A percentile compares a stretch with the other conserved stretches of the same genome.
phyloP scores from a whole-genome alignment of 1,140 invertebrate species.

The Achroia grisella region DNA sequence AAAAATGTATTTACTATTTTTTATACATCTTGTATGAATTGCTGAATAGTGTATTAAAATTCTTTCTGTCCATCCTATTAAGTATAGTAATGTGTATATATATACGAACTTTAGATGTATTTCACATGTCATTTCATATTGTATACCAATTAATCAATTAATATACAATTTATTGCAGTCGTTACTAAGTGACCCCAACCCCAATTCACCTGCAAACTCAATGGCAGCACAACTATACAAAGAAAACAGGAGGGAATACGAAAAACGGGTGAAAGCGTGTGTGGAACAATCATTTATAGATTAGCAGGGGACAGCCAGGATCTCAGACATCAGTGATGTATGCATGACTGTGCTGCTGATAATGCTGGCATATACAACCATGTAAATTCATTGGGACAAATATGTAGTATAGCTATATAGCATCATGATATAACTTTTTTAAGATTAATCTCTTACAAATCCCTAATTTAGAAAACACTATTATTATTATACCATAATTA shows the following conservation, averaged over 20 bases:
- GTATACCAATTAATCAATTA: too few species aligned
- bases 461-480: constrained; percentile 14
- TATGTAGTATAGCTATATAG: constrained; percentile 31
- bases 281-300: constrained; percentile 97
- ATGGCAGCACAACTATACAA: constrained; percentile 97
- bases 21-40: too few species aligned
- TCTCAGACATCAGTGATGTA: constrained; percentile 31
- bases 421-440: constrained; percentile 13
- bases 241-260: constrained; percentile 95
- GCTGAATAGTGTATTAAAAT: too few species aligned
- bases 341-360: constrained; percentile 27
- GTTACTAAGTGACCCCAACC: constrained; percentile 96
- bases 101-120: too few species aligned
- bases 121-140: too few species aligned
- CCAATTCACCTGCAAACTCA: constrained; percentile 96
- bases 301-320: constrained; percentile 75
- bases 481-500: constrained; percentile 6
- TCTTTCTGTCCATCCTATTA: too few species aligned
- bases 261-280: constrained; percentile 96
- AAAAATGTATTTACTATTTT: too few species aligned
- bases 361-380: constrained; percentile 38
- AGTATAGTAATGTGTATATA: too few species aligned
- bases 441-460: constrained; percentile 7
- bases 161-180: constrained; percentile 80
- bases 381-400: constrained; percentile 56